Base-by-base conservation (phyloP, 2,797 vertebrate genomes). In the Podargus strigoides region DNA sequence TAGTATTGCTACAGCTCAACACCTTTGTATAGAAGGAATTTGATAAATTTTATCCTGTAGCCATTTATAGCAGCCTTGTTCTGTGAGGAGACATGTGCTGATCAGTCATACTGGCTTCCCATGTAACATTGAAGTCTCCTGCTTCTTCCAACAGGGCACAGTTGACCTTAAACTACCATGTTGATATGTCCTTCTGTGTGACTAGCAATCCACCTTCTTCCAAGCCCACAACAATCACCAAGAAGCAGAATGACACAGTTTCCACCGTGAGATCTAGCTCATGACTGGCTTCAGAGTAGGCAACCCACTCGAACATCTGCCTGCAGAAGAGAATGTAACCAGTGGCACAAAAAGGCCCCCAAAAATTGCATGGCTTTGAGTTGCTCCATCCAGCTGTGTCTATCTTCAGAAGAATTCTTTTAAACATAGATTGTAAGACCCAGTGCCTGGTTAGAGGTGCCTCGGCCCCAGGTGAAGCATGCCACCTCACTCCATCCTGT, bases 131-230 rank as follows among this genome's bases (percentile, higher is more conserved):
- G 30, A 53, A 36, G 4, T 32, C 41, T 60, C 10, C 32, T 30
- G 17, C 14, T 59, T 56, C 60, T 42, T 87, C 55, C 34, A 56
- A 19, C 26, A 50, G 14, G 30, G 22, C 24, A 10, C 2, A 44
- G 28, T 4, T 80, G n/a, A 62, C 58, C 24, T 58, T 42, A n/a
- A 8, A 64, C n/a, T 46, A 26, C 2, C 14, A 4, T 3, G 7
- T n/a, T 16, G 3, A 24, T 32, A 28, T 14, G 11, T 53, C 15
- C 39, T 49, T 69, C 42, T 28, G 14, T 11, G 7, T 19, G 12
- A 32, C n/a, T 39, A 16, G 14, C 0, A 0, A 47, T 13, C 47
- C 0, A 0, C 5, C n/a, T 89, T 72, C 46, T 58, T 26, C 23
- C 42, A 72, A 62, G 39, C 13, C 20, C 30, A 28, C 15, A 47